Conservation (phyloP, 2,888 invertebrate genomes). For the Drosophila maculinotata region DNA sequence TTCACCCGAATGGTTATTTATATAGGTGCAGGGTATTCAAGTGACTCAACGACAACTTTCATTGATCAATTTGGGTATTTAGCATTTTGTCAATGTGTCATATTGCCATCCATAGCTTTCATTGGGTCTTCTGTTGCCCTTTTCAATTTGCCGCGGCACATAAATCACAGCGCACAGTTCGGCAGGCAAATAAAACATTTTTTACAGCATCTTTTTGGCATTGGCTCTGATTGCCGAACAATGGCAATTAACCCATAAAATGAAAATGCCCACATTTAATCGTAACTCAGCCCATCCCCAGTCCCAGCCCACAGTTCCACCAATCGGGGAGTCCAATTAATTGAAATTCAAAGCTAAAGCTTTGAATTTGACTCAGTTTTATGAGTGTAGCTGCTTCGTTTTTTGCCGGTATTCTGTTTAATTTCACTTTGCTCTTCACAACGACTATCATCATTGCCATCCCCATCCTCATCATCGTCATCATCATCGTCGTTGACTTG, state of each 20-base stretch:
- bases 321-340: constrained; percentile 62
- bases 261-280: constrained; percentile 71
- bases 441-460: constrained; percentile 34
- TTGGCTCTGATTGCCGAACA: constrained; percentile 71
- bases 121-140: constrained; percentile 24
- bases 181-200: constrained; percentile 62
- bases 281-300: constrained; percentile 34
- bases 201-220: constrained; percentile 56
- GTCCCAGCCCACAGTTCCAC: constrained; percentile 25
- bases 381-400: constrained; percentile 45
- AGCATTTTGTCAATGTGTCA: constrained; percentile 69
- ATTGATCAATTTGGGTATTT: constrained; percentile 74
- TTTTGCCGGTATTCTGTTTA: constrained; percentile 66
- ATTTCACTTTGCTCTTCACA: constrained; percentile 55
- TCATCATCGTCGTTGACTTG: constrained; percentile 43
- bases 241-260: constrained; percentile 79
- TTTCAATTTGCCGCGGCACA: constrained; percentile 55
- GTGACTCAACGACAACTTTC: constrained; percentile 39
- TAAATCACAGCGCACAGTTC: constrained; percentile 57
- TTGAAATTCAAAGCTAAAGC: constrained; percentile 73
- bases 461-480: constrained; percentile 25
- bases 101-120: constrained; percentile 22
- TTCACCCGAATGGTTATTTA: background rate
- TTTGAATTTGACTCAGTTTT: constrained; percentile 68
- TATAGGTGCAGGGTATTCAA: constrained; percentile 19